Base-by-base conservation (phyloP, 2,888 invertebrate genomes). In the Gymnocheta viridis region DNA sequence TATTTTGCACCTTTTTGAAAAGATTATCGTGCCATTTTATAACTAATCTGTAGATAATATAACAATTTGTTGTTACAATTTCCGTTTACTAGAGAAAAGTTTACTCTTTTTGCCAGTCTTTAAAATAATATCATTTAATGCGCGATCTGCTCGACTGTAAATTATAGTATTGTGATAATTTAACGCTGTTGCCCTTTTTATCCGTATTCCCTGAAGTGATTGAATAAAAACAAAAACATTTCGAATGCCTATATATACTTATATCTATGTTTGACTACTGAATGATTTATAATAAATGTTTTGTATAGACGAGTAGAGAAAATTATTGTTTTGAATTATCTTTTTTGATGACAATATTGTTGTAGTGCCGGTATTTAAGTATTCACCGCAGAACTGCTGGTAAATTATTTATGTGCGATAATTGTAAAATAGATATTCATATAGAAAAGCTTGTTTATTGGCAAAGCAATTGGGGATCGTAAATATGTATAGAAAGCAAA, bases 261-360 rank as follows among this genome's bases (percentile, higher is more conserved):
- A 9, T 56, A 29, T 4, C 35, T 22, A 17, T 7, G 27, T 35
- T 14, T n/a, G 54, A 64, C 29, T 32, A 38, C 14, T 12, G 7
- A 35, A 22, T 79, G 73, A 73, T 69, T 69, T 62, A 38, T 64
- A 49, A 47, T 32, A 73, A 64, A 69, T 35, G 29, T 74, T n/a
- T 56, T 29, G 14, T 17, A 35, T 56, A 24, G 24, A 58, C 14
- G 27, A 66, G n/a, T 6, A 82, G 67, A 78, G 62, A 66, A 32
- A 41, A 27, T 62, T 54, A 73, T 73, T 73, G 60, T 27, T 44
- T 9, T 67, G 49, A 14, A 27, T 60, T 78, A 72, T 62, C 44
- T 54, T 32, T 60, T 60, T 49, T 78, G 47, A 47, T 62, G 77
- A 67, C 60, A 72, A 32, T 41, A 41, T 56, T 38, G 17, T 19